Base-by-base conservation (phyloP, 1,140 invertebrate species). In the Gonioctena quinquepunctata region DNA sequence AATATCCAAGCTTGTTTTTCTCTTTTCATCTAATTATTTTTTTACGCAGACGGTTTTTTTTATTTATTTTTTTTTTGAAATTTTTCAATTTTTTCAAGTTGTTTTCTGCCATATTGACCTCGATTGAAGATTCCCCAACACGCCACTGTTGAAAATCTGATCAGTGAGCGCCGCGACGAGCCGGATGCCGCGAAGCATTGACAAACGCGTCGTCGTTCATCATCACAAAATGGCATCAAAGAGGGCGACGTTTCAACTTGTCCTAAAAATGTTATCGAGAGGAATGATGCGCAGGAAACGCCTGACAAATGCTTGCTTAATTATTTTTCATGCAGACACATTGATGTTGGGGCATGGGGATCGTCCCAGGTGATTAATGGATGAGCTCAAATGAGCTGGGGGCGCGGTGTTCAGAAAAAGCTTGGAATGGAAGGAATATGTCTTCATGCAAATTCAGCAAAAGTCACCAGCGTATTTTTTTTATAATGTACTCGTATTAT, bases 241-340 rank as follows among this genome's bases (percentile, higher is more conserved):
- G 71, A 69, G 33, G 50, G 42, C 63, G 63, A 56, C 63, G 21
- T 66, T 54, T 66, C 52, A 49, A 16, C 61, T 57, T 66, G 60
- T 69, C 57, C 61, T 66, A 70, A 65, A 70, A 65, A 70, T 65
- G 62, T 57, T 66, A 70, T 57, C 61, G 68, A 28, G 50, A 59
- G 18, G 50, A 25, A 62, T 63, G 52, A 74, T 70, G 71, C 69
- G 69, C 77, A 79, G 77, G 77, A 79, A 79, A 63, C 73, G 69
- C 52, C 66, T 77, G 76, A 79, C 78, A 79, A 80, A 79, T 77
- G 68, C 71, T 72, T 66, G 76, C 77, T 77, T 80, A 80, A 80
- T 80, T 79, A 80, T 80, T 79, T 80, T 79, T 73, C 74, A 74
- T 56, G 74, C 67, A 69, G 75, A 79, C 78, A 77, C 77, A 79